phyloP scores from a whole-genome alignment of 2,113 vertebrate genomes.

The Zingel zingel region DNA sequence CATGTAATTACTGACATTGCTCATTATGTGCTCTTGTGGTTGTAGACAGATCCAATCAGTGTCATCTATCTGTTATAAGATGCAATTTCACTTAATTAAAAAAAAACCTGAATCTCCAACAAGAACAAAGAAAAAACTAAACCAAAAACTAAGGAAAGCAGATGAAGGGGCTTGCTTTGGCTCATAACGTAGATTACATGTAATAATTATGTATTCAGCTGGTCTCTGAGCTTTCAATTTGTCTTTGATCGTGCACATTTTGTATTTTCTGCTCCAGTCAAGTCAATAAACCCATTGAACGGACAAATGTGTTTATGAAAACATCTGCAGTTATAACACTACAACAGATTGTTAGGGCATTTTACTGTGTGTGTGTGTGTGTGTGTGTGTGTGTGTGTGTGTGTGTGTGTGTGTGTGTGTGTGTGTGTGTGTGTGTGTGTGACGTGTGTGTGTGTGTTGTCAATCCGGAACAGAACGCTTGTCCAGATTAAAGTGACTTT shows the following conservation, averaged over 20 bases:
- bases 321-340: background rate
- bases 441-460: constrained; percentile 6
- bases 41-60: too few species aligned
- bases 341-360: background rate
- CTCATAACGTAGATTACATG: background rate
- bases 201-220: background rate
- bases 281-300: background rate
- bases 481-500: constrained; percentile 31
- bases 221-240: background rate
- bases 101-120: too few species aligned
- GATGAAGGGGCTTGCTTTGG: too few species aligned
- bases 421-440: constrained; percentile 9
- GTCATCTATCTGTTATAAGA: too few species aligned
- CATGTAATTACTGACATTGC: too few species aligned
- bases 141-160: background rate
- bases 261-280: background rate
- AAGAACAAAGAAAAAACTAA: background rate
- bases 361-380: background rate
- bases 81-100: too few species aligned
- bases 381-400: constrained; percentile 9
- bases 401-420: background rate
- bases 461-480: background rate
- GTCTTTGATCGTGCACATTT: background rate
- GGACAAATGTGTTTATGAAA: background rate
- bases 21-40: too few species aligned